phyloP scores from a whole-genome alignment of 2,888 invertebrate genomes.

The Habrosyne pyritoides region DNA sequence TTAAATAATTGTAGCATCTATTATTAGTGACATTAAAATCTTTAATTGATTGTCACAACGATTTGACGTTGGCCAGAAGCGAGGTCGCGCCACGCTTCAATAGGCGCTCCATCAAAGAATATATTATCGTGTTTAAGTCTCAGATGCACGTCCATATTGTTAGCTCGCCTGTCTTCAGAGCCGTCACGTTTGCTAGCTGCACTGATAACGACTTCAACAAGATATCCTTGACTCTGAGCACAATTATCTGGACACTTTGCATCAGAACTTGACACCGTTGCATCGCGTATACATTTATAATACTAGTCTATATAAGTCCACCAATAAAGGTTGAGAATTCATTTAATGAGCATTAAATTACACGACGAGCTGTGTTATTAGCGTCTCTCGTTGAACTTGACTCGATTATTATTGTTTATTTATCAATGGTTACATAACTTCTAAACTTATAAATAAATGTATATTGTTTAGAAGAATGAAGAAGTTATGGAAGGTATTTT shows the following conservation, averaged over 20 bases:
- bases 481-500: constrained; percentile 1
- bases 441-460: constrained; percentile 9
- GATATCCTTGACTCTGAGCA: constrained; percentile 77
- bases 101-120: constrained; percentile 1
- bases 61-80: constrained; percentile 3
- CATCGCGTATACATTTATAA: constrained; percentile 32
- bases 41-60: neutral
- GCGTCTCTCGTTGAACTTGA: constrained; percentile 68
- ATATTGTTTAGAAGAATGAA: constrained; percentile 5
- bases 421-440: constrained; percentile 28
- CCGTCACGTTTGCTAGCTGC: constrained; percentile 24
- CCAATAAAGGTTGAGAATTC: constrained; percentile 48
- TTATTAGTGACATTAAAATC: neutral
- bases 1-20: constrained; percentile 3
- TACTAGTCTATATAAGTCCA: constrained; percentile 30
- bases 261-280: constrained; percentile 70
- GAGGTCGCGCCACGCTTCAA: neutral
- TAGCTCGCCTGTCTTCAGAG: constrained; percentile 9
- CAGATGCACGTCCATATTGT: constrained; percentile 9
- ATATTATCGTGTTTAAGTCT: neutral
- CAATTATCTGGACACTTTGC: constrained; percentile 78
- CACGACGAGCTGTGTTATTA: constrained; percentile 61
- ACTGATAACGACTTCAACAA: constrained; percentile 58
- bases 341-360: constrained; percentile 70
- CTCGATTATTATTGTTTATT: constrained; percentile 45